These are phyloP conservation scores for Salminus brasiliensis DNA, from an alignment of 2,113 vertebrate species.

Conservation along the genomic window DNA sequence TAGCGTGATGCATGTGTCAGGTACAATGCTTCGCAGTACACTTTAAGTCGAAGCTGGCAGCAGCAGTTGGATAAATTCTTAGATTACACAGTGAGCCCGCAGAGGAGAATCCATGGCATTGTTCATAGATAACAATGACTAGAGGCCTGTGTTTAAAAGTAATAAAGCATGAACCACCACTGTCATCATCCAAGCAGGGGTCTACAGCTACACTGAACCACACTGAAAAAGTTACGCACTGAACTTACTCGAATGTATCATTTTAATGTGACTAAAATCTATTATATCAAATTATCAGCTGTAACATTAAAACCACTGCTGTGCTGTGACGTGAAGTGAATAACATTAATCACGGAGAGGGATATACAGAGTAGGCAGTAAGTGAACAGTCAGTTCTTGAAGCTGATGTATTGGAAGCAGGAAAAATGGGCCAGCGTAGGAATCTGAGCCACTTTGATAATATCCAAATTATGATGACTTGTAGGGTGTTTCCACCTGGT, in stretches of 20 bases:
- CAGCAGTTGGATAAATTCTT: conserved; percentile 69
- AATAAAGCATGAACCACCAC: conserved; percentile 74
- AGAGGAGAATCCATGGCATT: conserved; percentile 63
- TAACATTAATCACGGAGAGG: not conserved
- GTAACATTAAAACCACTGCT: too few species aligned
- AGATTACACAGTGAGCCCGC: conserved; percentile 57
- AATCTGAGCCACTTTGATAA: too few species aligned
- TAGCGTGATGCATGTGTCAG: conserved; percentile 68
- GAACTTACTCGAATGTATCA: not conserved
- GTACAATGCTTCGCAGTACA: conserved; percentile 72
- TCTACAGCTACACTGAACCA: conserved; percentile 20
- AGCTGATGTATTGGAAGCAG: too few species aligned
- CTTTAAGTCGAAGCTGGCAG: conserved; percentile 64
- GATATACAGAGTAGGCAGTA: too few species aligned
- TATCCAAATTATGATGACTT: too few species aligned
- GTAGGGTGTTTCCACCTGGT: too few species aligned
- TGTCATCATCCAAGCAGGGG: conserved; percentile 48
- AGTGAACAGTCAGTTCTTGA: too few species aligned
- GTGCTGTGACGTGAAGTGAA: too few species aligned
- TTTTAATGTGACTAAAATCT: not conserved
- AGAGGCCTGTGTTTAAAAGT: conserved; percentile 62
- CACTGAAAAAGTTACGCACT: not conserved
- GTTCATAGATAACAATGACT: conserved; percentile 74
- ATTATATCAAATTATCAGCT: too few species aligned
- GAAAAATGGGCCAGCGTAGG: too few species aligned